phyloP scores from a whole-genome alignment of 2,888 invertebrate species.

The Scaeva pyrastri region DNA sequence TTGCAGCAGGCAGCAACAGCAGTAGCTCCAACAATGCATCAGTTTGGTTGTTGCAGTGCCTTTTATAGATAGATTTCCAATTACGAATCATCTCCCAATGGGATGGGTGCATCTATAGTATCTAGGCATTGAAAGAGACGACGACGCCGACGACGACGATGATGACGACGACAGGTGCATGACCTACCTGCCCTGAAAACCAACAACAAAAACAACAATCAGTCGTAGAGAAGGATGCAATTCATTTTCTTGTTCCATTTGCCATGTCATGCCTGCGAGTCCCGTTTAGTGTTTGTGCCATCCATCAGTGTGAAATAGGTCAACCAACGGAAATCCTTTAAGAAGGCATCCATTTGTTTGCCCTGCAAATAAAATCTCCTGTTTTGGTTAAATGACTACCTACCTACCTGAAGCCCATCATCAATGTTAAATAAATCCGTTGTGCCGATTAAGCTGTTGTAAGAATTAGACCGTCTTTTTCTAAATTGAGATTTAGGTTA shows the following conservation, averaged over 20 bases:
- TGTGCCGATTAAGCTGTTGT: not conserved
- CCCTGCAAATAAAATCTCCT: slow-evolving; percentile 15
- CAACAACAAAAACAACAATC: slow-evolving; percentile 16
- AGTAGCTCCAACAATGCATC: slow-evolving; percentile 13
- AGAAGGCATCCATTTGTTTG: slow-evolving; percentile 29
- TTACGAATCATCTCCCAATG: slow-evolving; percentile 53
- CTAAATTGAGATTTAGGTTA: not conserved
- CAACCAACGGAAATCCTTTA: slow-evolving; percentile 67
- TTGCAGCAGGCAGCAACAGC: not conserved
- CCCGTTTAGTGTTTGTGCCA: slow-evolving; percentile 1
- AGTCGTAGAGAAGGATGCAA: slow-evolving; percentile 47
- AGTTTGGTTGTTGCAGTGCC: slow-evolving; percentile 21
- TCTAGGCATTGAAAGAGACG: slow-evolving; percentile 25
- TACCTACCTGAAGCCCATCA: too few species aligned
- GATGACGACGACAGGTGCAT: slow-evolving; percentile 56
- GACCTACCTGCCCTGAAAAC: slow-evolving; percentile 21
- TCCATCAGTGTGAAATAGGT: slow-evolving; percentile 58
- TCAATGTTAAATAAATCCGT: slow-evolving; percentile 17
- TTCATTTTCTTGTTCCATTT: slow-evolving; percentile 66
- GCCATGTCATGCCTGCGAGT: slow-evolving; percentile 55
- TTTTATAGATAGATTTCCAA: slow-evolving; percentile 73
- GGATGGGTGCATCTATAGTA: slow-evolving; percentile 20
- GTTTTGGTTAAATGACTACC: slow-evolving; percentile 31
- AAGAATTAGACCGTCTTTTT: not conserved
- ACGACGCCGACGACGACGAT: not conserved